Evolutionary conservation across 2,797 vertebrate species (phyloP), one percentile per base, ranked within the genome.

Genomic region (Anniella stebbinsi): DNA sequence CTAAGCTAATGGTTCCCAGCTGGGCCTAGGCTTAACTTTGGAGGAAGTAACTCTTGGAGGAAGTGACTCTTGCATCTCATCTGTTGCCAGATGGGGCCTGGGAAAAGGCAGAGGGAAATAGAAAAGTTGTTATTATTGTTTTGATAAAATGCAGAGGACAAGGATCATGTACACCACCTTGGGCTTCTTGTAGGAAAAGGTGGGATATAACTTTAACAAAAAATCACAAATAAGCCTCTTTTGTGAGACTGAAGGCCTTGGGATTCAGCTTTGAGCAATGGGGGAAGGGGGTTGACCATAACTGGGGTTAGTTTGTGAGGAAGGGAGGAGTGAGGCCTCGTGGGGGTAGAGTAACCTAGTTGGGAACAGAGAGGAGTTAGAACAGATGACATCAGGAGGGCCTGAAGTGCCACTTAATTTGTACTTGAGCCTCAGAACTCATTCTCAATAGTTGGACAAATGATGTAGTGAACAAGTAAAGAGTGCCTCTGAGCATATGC

Each of bases 181-280:
- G 54, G 54, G 54, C 54, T 57, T 57, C 54, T 57, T 57, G 54
- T 13, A 15, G 54, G 54, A 57, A 51, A 51, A 51, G 51, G 51
- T 11, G 10, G 51, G 51, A 51, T 10, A 51, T 57, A 57, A 57
- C 54, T 57, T 4, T 54, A 57, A 57, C 54, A 57, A 57, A 57
- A 10, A 57, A 57, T 2, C 54, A 57, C 2, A 57, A 51, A 51
- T 51, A 51, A 51, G 69, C 7, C 30, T 70, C 6, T 1, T 51
- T 54, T 82, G 18, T 25, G 45, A 51, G 54, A 70, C 4, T 60
- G 92, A 92, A 92, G 90, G 89, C 90, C 93, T 93, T 86, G 21
- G 87, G 91, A 96, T 95, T 97, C 96, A 97, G 97, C 97, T 96
- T 95, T 92, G 10, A 36, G 41, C 7, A 75, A 36, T 93, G 95